A percentile compares a stretch with the other conserved stretches of the same genome.
Evolutionary conservation across 2,888 invertebrate species (phyloP).

Genomic region (Polia nebulosa): DNA sequence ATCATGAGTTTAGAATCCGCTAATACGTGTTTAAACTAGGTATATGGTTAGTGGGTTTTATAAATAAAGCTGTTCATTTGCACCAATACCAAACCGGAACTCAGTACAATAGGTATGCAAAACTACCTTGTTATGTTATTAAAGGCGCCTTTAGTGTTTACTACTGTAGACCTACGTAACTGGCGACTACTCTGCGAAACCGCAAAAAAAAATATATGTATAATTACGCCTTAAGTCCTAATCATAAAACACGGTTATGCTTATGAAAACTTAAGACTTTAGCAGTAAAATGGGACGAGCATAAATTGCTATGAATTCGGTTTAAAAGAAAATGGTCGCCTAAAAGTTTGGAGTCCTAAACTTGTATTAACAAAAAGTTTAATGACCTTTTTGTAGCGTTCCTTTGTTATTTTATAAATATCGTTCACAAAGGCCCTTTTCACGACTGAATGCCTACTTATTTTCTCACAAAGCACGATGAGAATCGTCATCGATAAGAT

Average conservation of each 20-base stretch:
- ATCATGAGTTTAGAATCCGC: no score
- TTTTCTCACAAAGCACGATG: neutral
- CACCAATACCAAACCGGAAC: neutral
- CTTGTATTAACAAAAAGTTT: conserved; percentile 33
- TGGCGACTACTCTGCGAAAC: no score
- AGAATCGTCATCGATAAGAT: neutral
- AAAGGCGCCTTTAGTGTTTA: neutral
- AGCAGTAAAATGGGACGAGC: conserved; percentile 36
- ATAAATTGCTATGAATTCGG: conserved; percentile 40
- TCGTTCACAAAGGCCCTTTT: conserved; percentile 8
- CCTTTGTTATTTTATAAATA: conserved; percentile 19
- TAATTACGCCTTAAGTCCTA: conserved; percentile 32
- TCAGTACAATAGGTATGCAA: neutral
- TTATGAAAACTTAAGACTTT: conserved; percentile 52
- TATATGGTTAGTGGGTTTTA: no score
- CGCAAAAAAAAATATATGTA: conserved; percentile 22
- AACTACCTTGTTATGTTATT: neutral
- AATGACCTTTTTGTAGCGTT: neutral
- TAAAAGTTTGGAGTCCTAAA: conserved; percentile 40
- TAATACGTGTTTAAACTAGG: no score
- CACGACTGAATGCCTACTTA: neutral
- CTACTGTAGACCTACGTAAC: no score
- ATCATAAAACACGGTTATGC: conserved; percentile 43
- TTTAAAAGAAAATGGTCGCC: conserved; percentile 46
- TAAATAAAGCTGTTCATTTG: no score